Evolutionary conservation across 2,113 vertebrate genomes (phyloP).

Genomic region (Eubucco bourcierii): DNA sequence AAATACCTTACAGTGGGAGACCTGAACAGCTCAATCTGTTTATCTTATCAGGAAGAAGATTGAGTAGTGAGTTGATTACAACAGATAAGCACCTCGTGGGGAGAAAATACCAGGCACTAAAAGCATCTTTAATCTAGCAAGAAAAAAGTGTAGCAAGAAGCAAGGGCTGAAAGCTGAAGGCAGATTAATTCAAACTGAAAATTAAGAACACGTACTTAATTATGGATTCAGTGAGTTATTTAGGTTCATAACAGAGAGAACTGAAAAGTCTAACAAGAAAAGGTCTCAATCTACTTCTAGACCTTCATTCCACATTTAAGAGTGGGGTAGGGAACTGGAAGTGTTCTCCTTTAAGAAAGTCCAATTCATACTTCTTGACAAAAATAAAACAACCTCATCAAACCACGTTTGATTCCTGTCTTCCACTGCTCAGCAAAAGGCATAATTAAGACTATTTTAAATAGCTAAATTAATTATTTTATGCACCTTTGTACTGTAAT

Average conservation of each 20-base stretch:
- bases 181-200: conserved; percentile 17
- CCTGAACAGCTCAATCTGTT: conserved; percentile 39
- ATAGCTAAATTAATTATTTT: background rate
- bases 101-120: conserved; percentile 14
- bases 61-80: conserved; percentile 46
- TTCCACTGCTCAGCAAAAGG: background rate
- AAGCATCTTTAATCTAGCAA: background rate
- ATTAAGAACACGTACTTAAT: background rate
- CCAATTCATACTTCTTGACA: background rate
- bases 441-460: background rate
- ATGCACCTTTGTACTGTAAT: background rate
- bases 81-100: background rate
- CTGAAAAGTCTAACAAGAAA: background rate
- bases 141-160: background rate
- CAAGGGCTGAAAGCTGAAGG: background rate
- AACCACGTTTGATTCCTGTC: background rate
- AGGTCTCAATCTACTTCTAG: background rate
- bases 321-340: background rate
- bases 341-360: background rate
- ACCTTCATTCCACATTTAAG: background rate
- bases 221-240: background rate
- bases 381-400: background rate
- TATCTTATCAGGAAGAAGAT: conserved; percentile 46
- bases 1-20: conserved; percentile 42
- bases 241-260: background rate